These are phyloP conservation scores for Telenomus remus DNA, from an alignment of 1,140 invertebrate genomes.

Conservation along the genomic window DNA sequence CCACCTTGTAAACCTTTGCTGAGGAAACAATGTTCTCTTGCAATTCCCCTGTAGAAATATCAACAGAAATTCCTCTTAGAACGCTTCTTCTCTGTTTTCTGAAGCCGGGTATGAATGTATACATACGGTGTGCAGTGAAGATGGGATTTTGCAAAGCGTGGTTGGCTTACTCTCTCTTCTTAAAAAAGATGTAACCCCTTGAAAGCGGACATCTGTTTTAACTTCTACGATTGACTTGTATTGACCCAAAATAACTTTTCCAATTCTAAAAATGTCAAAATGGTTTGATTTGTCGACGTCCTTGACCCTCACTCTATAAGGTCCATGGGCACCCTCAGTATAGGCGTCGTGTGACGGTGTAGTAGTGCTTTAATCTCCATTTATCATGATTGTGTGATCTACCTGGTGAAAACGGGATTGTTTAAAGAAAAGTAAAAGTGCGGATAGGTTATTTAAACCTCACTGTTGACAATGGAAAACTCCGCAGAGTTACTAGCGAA, in stretches of 20 bases:
- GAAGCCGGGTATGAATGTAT: conserved; percentile 11
- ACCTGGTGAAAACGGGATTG: too few relatives aligned
- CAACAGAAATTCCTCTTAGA: background rate
- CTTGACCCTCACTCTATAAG: background rate
- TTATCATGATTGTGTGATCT: too few relatives aligned
- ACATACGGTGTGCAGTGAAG: background rate
- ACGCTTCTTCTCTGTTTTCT: conserved; percentile 4
- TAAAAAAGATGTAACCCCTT: conserved; percentile 12
- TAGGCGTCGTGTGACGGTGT: too few relatives aligned
- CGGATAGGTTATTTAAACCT: too few relatives aligned
- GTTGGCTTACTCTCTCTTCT: conserved; percentile 5
- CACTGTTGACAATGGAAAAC: too few relatives aligned
- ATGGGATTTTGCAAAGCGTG: background rate
- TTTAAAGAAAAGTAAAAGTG: too few relatives aligned
- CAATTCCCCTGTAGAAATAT: conserved; percentile 4
- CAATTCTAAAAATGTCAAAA: conserved; percentile 19
- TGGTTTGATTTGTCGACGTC: background rate
- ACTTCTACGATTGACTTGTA: conserved; percentile 4
- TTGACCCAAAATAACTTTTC: conserved; percentile 3
- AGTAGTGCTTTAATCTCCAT: too few relatives aligned
- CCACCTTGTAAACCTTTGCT: conserved; percentile 5
- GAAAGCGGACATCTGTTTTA: conserved; percentile 7
- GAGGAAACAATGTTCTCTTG: background rate
- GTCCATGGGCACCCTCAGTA: too few relatives aligned
- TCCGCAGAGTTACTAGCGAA: too few relatives aligned